These are phyloP conservation scores for Agrotis ipsilon DNA, from an alignment of 2,888 invertebrate genomes.

Conservation along the genomic window DNA sequence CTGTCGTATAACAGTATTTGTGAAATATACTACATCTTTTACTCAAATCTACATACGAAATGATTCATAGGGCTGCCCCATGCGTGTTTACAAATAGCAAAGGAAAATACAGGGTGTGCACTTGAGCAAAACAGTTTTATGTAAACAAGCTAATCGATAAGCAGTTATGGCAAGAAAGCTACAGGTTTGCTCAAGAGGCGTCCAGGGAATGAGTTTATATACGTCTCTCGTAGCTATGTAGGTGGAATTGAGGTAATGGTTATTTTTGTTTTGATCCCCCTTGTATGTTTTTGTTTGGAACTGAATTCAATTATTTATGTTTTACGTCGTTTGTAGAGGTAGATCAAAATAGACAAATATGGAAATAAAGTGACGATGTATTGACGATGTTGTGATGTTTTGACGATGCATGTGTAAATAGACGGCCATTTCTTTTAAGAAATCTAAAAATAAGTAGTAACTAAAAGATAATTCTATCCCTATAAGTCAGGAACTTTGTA, in stretches of 20 bases:
- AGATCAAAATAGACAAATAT: neutral
- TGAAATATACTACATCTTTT: slow-evolving; percentile 7
- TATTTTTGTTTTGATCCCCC: slow-evolving; percentile 24
- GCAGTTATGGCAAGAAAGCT: slow-evolving; percentile 20
- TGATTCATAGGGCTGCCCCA: slow-evolving; percentile 26
- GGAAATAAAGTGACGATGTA: slow-evolving; percentile 9
- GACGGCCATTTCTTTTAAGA: neutral
- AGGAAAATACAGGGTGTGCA: slow-evolving; percentile 26
- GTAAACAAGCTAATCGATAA: slow-evolving; percentile 45
- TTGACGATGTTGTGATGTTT: too few relatives aligned
- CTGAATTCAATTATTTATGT: slow-evolving; percentile 11
- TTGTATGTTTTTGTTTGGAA: slow-evolving; percentile 16
- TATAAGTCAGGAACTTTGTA: too few relatives aligned
- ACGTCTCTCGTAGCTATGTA: neutral
- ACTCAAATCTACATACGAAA: slow-evolving; percentile 25
- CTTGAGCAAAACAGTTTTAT: slow-evolving; percentile 37
- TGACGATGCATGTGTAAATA: neutral
- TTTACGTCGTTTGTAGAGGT: slow-evolving; percentile 8
- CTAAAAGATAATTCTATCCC: too few relatives aligned
- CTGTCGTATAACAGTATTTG: neutral
- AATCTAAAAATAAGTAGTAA: neutral
- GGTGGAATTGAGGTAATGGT: neutral
- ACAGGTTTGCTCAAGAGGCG: slow-evolving; percentile 24
- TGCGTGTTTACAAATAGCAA: slow-evolving; percentile 33
- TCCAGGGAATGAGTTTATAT: slow-evolving; percentile 14